phyloP scores from a whole-genome alignment of 1,140 invertebrate genomes.

The Parasteatoda tepidariorum region DNA sequence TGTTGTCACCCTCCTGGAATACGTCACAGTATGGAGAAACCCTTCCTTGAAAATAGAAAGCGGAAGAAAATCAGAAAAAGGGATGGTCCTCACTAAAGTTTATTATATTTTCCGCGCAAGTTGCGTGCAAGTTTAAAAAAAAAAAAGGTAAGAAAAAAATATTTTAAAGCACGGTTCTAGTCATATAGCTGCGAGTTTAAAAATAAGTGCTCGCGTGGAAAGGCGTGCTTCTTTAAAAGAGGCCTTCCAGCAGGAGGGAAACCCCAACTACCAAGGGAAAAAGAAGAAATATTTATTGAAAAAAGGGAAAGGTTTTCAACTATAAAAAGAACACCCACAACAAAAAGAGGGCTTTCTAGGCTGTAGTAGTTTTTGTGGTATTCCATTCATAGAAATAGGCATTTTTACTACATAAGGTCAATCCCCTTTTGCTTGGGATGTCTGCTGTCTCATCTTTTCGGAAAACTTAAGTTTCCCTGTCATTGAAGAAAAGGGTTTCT shows the following conservation, averaged over 20 bases:
- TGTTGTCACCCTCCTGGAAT: constrained; percentile 7
- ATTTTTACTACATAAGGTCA: constrained; percentile 17
- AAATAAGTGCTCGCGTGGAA: constrained; percentile 20
- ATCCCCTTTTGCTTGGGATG: constrained; percentile 19
- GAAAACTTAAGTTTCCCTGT: too few relatives aligned
- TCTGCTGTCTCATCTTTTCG: too few relatives aligned
- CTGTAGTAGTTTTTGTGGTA: constrained; percentile 32
- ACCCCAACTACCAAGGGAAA: not conserved
- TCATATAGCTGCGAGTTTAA: not conserved
- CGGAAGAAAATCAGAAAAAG: constrained; percentile 16
- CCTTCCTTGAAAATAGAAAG: constrained; percentile 55
- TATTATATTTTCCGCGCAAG: constrained; percentile 51
- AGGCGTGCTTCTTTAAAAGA: constrained; percentile 2
- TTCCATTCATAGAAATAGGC: constrained; percentile 28
- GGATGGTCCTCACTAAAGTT: constrained; percentile 14
- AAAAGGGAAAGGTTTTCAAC: constrained; percentile 4
- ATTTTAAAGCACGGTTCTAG: not conserved
- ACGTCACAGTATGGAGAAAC: constrained; percentile 30
- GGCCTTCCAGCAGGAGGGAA: not conserved
- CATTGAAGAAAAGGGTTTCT: too few relatives aligned
- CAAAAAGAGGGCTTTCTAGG: not conserved
- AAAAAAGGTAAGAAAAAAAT: not conserved
- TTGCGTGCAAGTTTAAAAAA: constrained; percentile 4
- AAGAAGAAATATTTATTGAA: constrained; percentile 35
- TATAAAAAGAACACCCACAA: constrained; percentile 37